Evolutionary conservation across 2,888 invertebrate genomes (phyloP).

Genomic region (Octodonta nipae): DNA sequence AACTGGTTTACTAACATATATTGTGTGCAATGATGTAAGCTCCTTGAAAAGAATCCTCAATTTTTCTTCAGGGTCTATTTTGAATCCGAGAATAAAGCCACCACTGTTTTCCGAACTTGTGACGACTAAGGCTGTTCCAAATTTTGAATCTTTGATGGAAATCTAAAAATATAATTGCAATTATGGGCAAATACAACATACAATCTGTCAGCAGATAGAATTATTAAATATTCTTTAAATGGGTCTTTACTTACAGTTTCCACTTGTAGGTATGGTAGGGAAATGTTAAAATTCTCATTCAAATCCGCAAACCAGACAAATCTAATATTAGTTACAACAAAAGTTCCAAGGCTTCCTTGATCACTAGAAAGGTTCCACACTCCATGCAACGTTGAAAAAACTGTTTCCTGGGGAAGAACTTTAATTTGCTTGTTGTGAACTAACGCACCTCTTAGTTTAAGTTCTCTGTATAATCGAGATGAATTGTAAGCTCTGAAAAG

Average conservation of each 20-base stretch:
- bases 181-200: too few relatives aligned
- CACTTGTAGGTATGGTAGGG: constrained; percentile 89
- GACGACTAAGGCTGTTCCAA: constrained; percentile 87
- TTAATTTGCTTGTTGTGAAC: constrained; percentile 74
- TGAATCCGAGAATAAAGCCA: constrained; percentile 82
- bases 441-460: constrained; percentile 83
- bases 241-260: constrained; percentile 48
- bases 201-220: too few relatives aligned
- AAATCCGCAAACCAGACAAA: constrained; percentile 95
- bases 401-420: constrained; percentile 78
- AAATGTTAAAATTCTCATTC: constrained; percentile 92
- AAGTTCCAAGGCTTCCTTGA: constrained; percentile 88
- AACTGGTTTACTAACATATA: constrained; percentile 74
- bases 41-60: constrained; percentile 67
- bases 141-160: constrained; percentile 82
- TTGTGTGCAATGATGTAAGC: constrained; percentile 62
- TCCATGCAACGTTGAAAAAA: constrained; percentile 64
- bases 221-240: too few relatives aligned
- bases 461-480: constrained; percentile 80
- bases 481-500: constrained; percentile 71
- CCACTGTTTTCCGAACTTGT: constrained; percentile 58
- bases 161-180: constrained; percentile 44
- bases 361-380: constrained; percentile 97
- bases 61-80: constrained; percentile 79
- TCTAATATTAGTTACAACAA: constrained; percentile 88